A percentile compares a stretch with the other conserved stretches of the same genome.
These are phyloP conservation scores for Taenioides sp. DNA, from an alignment of 2,797 vertebrate species.

Conservation along the genomic window DNA sequence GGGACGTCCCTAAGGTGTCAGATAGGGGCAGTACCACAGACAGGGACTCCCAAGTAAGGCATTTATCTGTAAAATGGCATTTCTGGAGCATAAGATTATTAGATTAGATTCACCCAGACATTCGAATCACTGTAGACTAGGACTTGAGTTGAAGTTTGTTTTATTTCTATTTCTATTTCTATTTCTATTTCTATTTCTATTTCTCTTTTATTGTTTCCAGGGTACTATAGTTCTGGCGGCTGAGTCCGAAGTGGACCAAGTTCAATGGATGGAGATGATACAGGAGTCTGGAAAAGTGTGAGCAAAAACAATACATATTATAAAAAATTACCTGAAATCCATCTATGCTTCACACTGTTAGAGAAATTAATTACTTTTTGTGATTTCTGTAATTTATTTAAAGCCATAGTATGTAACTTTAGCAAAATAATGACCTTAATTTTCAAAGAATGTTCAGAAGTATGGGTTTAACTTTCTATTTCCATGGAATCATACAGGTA, in stretches of 20 bases:
- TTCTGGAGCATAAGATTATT: slow-evolving; percentile 6
- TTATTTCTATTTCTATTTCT: neutral
- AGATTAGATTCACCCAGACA: neutral
- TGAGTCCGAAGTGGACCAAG: slow-evolving; percentile 88
- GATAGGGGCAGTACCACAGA: neutral
- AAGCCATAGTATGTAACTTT: too few species aligned
- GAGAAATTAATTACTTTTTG: neutral
- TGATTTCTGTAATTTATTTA: neutral
- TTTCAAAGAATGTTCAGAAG: too few species aligned
- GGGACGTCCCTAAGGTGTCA: neutral
- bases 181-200: too few species aligned
- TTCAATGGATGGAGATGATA: slow-evolving; percentile 94
- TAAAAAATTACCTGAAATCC: neutral
- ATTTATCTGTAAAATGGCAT: neutral
- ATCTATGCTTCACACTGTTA: too few species aligned
- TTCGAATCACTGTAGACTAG: neutral
- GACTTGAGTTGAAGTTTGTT: neutral
- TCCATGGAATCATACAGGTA: too few species aligned
- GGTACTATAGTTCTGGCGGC: slow-evolving; percentile 90
- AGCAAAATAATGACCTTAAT: too few species aligned
- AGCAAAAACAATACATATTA: slow-evolving; percentile 52
- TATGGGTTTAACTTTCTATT: too few species aligned
- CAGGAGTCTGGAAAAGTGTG: slow-evolving; percentile 98
- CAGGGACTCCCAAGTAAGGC: neutral
- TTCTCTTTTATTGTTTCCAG: slow-evolving; percentile 70